Percentiles rank a stretch among this genome's conserved stretches.
These are phyloP conservation scores for Cygnus olor DNA, from an alignment of 2,797 vertebrate genomes.

Conservation along the genomic window DNA sequence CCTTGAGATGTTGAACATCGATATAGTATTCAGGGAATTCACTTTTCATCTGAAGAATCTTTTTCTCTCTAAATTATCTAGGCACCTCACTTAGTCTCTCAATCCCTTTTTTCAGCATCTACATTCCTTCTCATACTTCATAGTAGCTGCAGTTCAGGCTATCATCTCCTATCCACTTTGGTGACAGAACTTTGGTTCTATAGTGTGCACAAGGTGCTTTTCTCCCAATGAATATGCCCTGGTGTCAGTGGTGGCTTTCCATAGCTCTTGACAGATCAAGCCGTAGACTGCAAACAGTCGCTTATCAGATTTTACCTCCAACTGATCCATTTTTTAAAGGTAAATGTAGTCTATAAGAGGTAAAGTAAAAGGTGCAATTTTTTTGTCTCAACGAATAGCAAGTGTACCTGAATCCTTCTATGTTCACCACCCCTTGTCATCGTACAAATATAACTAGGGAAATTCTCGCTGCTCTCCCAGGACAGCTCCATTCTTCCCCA, in stretches of 20 bases:
- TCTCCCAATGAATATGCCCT: not conserved
- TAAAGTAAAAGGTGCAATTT: not conserved
- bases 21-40: not conserved
- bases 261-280: not conserved
- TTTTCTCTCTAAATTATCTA: not conserved
- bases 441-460: not conserved
- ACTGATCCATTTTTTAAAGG: not conserved
- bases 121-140: not conserved
- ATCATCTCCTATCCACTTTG: not conserved
- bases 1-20: not conserved
- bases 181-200: not conserved
- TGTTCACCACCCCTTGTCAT: accelerated
- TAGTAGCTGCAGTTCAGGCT: not conserved
- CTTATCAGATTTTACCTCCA: not conserved
- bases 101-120: not conserved
- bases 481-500: conserved; percentile 15
- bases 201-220: not conserved
- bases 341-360: not conserved
- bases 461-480: conserved; percentile 46
- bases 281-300: not conserved
- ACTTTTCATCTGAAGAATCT: not conserved
- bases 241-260: not conserved
- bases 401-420: not conserved
- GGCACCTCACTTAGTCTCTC: not conserved
- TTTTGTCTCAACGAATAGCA: not conserved